Evolutionary conservation across 2,113 vertebrate species (phyloP).

Genomic region (Peromyscus maniculatus): DNA sequence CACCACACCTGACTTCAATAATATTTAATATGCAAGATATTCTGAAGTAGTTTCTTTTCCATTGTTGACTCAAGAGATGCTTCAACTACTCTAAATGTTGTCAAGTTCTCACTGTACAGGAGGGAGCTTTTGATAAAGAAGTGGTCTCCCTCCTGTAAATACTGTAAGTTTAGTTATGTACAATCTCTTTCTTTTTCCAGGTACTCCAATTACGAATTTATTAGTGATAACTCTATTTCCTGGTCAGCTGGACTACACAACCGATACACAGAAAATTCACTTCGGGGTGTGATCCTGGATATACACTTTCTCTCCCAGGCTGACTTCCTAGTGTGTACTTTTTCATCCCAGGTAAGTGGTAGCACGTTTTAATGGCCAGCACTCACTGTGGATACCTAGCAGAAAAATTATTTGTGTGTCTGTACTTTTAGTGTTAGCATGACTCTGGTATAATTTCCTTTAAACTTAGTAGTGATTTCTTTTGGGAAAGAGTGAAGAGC

Average conservation of each 20-base stretch:
- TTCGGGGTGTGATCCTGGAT: conserved; percentile 97
- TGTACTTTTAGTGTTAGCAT: conserved; percentile 48
- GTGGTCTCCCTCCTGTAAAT: background rate
- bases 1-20: background rate
- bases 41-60: conserved; percentile 24
- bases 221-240: conserved; percentile 99
- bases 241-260: conserved; percentile 99
- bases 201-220: conserved; percentile 98
- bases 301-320: conserved; percentile 99
- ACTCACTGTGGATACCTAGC: background rate
- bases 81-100: background rate
- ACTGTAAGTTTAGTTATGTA: conserved; percentile 18
- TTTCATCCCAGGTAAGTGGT: conserved; percentile 96
- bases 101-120: conserved; percentile 24
- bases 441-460: conserved; percentile 24
- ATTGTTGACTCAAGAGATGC: background rate
- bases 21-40: background rate
- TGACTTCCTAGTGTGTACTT: conserved; percentile 98
- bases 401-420: background rate
- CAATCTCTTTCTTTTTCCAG: conserved; percentile 86
- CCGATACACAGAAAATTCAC: conserved; percentile 98
- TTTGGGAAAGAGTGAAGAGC: conserved; percentile 65
- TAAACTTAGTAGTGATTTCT: conserved; percentile 10
- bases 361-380: background rate
- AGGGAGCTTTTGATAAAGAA: conserved; percentile 5